phyloP scores from a whole-genome alignment of 2,888 invertebrate species.

The Rhingia rostrata region DNA sequence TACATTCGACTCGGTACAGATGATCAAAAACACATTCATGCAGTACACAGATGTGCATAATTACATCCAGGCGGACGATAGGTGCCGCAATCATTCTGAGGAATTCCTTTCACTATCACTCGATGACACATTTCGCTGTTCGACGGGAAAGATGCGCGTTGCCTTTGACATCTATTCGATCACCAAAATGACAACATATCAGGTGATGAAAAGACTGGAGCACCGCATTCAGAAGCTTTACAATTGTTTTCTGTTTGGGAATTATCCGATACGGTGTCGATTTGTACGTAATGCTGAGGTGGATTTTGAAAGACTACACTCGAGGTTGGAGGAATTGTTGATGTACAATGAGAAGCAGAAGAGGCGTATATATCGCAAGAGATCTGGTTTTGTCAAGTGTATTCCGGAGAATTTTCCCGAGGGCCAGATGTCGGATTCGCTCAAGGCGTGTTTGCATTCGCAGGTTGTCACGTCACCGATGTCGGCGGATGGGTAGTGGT shows the following conservation, averaged over 20 bases:
- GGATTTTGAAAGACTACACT: slow-evolving; percentile 78
- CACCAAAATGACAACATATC: slow-evolving; percentile 78
- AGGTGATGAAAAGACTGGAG: slow-evolving; percentile 79
- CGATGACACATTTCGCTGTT: slow-evolving; percentile 78
- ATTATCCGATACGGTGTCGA: slow-evolving; percentile 78
- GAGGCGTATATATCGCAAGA: slow-evolving; percentile 70
- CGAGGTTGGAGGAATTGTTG: slow-evolving; percentile 79
- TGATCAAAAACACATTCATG: slow-evolving; percentile 76
- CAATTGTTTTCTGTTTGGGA: slow-evolving; percentile 79
- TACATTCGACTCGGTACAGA: slow-evolving; percentile 76
- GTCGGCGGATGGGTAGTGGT: neutral
- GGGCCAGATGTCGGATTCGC: slow-evolving; percentile 76
- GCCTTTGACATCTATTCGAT: slow-evolving; percentile 79
- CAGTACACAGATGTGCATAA: slow-evolving; percentile 78
- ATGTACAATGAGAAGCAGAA: slow-evolving; percentile 79
- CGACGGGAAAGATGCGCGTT: slow-evolving; percentile 75
- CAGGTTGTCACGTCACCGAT: neutral
- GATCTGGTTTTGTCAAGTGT: slow-evolving; percentile 75
- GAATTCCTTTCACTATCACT: slow-evolving; percentile 79
- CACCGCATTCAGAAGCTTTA: slow-evolving; percentile 79
- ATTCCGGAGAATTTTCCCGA: slow-evolving; percentile 78
- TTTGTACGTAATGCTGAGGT: slow-evolving; percentile 78
- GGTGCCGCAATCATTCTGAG: slow-evolving; percentile 78
- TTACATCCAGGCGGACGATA: slow-evolving; percentile 75
- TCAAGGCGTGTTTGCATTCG: slow-evolving; percentile 77